Conservation (phyloP, 2,888 invertebrate genomes). For the Dusona sp. region DNA sequence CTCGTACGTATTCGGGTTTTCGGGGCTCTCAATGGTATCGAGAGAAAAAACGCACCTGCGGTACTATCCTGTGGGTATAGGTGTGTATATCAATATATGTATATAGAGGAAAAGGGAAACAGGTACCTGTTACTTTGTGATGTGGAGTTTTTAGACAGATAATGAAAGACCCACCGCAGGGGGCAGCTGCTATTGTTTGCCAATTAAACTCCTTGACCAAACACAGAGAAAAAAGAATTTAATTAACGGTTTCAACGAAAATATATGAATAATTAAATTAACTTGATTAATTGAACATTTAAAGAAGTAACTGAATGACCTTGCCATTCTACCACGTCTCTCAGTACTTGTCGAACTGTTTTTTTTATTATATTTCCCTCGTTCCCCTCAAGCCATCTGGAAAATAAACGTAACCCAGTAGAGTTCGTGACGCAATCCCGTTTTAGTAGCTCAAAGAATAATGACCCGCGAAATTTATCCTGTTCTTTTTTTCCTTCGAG, state of each 20-base stretch:
- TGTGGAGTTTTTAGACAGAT: not conserved
- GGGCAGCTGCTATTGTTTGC: constrained; percentile 36
- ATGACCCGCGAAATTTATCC: constrained; percentile 72
- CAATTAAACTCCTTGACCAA: constrained; percentile 20
- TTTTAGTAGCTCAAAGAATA: constrained; percentile 67
- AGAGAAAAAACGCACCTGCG: constrained; percentile 30
- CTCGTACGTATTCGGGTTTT: constrained; percentile 11
- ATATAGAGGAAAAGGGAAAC: constrained; percentile 19
- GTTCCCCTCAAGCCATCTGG: not conserved
- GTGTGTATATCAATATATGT: not conserved
- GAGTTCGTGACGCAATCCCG: constrained; percentile 60
- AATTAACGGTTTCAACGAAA: not conserved
- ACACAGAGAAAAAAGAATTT: not conserved
- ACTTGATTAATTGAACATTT: not conserved
- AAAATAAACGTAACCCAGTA: not conserved
- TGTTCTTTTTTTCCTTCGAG: not conserved
- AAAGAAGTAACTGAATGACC: not conserved
- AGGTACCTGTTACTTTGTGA: constrained; percentile 22
- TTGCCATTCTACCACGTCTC: not conserved
- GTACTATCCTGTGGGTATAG: not conserved
- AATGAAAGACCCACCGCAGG: not conserved
- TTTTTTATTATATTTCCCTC: not conserved
- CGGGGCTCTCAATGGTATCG: constrained; percentile 19
- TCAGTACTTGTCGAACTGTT: not conserved
- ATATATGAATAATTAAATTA: not conserved